Evolutionary conservation across 2,113 vertebrate genomes (phyloP).

Genomic region (Solea solea): DNA sequence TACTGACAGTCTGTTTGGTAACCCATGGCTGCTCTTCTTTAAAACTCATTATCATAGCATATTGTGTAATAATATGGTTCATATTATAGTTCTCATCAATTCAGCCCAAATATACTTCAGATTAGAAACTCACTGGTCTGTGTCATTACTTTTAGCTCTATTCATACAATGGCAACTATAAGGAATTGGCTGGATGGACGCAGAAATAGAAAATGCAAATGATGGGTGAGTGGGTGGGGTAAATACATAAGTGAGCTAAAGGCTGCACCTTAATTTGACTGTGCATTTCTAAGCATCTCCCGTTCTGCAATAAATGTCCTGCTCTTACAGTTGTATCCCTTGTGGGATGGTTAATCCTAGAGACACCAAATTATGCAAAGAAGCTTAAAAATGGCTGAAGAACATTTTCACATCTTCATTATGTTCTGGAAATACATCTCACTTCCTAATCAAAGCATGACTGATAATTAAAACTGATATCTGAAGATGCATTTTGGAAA

Average conservation of each 20-base stretch:
- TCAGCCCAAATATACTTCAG: constrained; percentile 22
- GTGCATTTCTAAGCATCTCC: background rate
- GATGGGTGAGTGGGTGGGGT: background rate
- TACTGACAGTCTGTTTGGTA: constrained; percentile 9
- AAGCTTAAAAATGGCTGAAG: background rate
- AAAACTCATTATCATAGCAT: constrained; percentile 47
- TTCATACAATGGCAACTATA: constrained; percentile 23
- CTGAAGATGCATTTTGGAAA: background rate
- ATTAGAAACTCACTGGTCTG: constrained; percentile 53
- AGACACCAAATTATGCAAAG: background rate
- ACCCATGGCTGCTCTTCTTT: constrained; percentile 44
- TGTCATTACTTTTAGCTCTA: constrained; percentile 41
- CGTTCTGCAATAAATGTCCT: background rate
- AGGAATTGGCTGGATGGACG: constrained; percentile 14
- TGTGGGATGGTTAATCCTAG: background rate
- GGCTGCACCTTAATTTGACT: background rate
- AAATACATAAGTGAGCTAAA: background rate
- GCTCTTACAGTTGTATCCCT: background rate
- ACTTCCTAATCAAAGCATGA: background rate
- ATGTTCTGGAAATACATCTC: background rate
- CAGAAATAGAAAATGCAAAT: constrained; percentile 49
- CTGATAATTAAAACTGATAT: constrained; percentile 4
- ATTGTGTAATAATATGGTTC: constrained; percentile 35
- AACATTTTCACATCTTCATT: background rate
- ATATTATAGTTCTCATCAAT: constrained; percentile 40